These are phyloP conservation scores for Leptodactylus fuscus DNA, from an alignment of 2,113 vertebrate species.

Conservation along the genomic window DNA sequence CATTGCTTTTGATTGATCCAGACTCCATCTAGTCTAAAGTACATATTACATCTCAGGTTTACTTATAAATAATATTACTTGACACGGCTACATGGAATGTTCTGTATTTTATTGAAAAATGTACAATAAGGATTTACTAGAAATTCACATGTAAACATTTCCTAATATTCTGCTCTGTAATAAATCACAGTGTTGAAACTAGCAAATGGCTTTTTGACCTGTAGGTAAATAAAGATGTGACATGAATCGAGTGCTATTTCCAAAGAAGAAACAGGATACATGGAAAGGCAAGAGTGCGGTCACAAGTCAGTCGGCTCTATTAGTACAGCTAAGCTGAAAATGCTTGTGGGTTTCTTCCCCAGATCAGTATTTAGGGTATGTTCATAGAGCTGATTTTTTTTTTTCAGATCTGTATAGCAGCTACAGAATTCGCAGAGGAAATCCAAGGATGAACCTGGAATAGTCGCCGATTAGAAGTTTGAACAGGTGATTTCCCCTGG, in stretches of 20 bases:
- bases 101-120: not conserved
- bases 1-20: slow-evolving; percentile 23
- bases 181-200: slow-evolving; percentile 42
- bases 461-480: no score
- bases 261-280: slow-evolving; percentile 35
- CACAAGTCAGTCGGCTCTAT: slow-evolving; percentile 23
- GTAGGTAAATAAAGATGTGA: slow-evolving; percentile 7
- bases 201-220: slow-evolving; percentile 36
- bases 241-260: slow-evolving; percentile 38
- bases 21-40: not conserved
- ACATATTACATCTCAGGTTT: not conserved
- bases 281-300: slow-evolving; percentile 1
- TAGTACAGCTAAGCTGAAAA: slow-evolving; percentile 1
- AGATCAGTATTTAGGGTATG: not conserved
- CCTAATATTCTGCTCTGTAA: not conserved
- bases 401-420: no score
- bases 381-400: no score
- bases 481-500: no score
- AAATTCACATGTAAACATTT: not conserved
- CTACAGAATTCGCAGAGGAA: no score
- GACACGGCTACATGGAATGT: not conserved
- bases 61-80: not conserved
- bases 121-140: not conserved
- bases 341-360: not conserved
- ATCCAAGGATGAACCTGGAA: no score